Evolutionary conservation across 2,797 vertebrate species (phyloP).

Genomic region (Poecilia velifera): DNA sequence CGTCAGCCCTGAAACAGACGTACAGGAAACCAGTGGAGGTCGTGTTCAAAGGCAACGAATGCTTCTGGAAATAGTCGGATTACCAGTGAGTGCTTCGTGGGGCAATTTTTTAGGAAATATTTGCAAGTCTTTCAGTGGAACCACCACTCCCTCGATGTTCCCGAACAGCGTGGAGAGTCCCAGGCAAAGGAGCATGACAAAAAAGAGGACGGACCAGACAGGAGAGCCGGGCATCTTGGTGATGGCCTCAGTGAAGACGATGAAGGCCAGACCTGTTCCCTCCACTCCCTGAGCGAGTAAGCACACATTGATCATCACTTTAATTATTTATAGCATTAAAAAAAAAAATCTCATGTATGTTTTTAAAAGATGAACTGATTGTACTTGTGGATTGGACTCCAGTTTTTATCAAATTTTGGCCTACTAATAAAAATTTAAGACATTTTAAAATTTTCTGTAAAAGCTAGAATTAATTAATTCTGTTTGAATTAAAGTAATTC

Average conservation of each 20-base stretch:
- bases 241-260: conserved; percentile 97
- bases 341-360: not conserved
- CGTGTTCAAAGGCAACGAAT: too few species aligned
- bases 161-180: conserved; percentile 95
- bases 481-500: not conserved
- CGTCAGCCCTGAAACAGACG: too few species aligned
- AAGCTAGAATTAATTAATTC: not conserved
- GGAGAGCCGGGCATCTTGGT: conserved; percentile 93
- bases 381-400: not conserved
- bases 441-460: not conserved
- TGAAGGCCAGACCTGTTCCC: conserved; percentile 95
- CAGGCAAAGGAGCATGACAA: conserved; percentile 94
- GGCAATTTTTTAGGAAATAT: conserved; percentile 84
- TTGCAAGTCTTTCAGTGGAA: conserved; percentile 88
- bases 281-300: conserved; percentile 86
- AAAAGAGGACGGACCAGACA: conserved; percentile 92
- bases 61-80: not conserved
- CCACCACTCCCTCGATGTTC: conserved; percentile 89
- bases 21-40: too few species aligned
- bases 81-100: conserved; percentile 90
- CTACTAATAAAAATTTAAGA: not conserved
- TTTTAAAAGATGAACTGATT: not conserved
- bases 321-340: not conserved
- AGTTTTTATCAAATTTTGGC: not conserved
- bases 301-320: not conserved